These are phyloP conservation scores for Polylopha cassiicola DNA, from an alignment of 2,888 invertebrate genomes.

Conservation along the genomic window DNA sequence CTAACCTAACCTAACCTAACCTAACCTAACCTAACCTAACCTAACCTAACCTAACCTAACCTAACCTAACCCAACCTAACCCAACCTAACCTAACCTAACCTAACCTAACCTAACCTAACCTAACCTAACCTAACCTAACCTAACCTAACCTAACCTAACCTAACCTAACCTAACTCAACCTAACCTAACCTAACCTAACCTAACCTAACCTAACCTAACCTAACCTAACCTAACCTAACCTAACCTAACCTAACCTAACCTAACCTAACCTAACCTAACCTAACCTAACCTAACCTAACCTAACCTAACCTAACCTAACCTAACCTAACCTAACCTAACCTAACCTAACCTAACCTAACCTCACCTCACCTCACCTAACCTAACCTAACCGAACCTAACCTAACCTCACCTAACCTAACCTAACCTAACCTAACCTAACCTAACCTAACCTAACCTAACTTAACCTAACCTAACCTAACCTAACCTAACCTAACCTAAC, in stretches of 20 bases:
- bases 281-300: constrained; percentile 22
- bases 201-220: constrained; percentile 20
- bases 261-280: constrained; percentile 23
- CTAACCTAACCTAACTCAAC: constrained; percentile 11
- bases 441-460: constrained; percentile 27
- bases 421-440: constrained; percentile 28
- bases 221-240: constrained; percentile 18
- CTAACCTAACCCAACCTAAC: constrained; percentile 25
- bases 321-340: constrained; percentile 23
- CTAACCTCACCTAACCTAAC: constrained; percentile 29
- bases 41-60: constrained; percentile 27
- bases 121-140: no score
- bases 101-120: constrained; percentile 6
- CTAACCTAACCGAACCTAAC: constrained; percentile 30
- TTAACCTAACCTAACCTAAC: constrained; percentile 26
- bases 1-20: constrained; percentile 28
- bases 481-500: constrained; percentile 24
- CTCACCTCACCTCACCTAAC: constrained; percentile 25
- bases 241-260: constrained; percentile 22
- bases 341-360: constrained; percentile 23
- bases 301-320: constrained; percentile 22
- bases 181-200: constrained; percentile 19
- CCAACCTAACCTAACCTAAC: constrained; percentile 22
- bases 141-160: no score
- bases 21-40: constrained; percentile 25